Percentiles rank a stretch among this genome's conserved stretches.
Conservation (phyloP, 2,113 vertebrate genomes). For the Origma solitaria region DNA sequence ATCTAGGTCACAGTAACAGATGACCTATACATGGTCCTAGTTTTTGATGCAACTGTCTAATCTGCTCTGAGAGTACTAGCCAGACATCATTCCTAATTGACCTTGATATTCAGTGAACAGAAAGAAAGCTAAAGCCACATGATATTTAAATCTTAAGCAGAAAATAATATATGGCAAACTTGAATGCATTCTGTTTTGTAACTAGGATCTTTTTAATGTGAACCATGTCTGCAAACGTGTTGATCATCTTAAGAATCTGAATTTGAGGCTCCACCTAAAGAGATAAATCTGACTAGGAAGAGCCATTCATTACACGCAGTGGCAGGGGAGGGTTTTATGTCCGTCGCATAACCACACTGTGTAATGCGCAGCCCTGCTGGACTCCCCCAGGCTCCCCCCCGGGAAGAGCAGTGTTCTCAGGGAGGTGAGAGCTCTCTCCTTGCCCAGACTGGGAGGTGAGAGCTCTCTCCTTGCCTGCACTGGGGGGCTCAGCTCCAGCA, state of each 20-base stretch:
- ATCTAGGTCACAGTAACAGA: conserved; percentile 68
- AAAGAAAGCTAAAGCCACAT: conserved; percentile 66
- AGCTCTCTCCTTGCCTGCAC: background rate
- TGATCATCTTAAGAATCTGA: background rate
- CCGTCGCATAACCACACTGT: accelerated
- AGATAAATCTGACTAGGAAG: background rate
- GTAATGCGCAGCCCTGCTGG: background rate
- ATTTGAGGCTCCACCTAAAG: background rate
- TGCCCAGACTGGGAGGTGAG: background rate
- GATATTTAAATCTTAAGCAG: conserved; percentile 51
- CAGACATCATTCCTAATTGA: conserved; percentile 82
- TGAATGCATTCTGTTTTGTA: background rate
- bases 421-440: accelerated
- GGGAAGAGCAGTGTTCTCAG: background rate
- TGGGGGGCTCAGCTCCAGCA: background rate
- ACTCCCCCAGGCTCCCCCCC: accelerated
- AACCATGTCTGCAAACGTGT: background rate
- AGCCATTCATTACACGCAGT: background rate
- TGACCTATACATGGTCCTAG: conserved; percentile 50
- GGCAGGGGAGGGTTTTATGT: background rate
- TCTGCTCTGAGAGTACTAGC: conserved; percentile 75
- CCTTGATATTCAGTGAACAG: conserved; percentile 88
- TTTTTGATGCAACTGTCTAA: conserved; percentile 77
- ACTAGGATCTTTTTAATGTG: background rate
- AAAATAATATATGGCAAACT: conserved; percentile 42